These are phyloP conservation scores for Euglossa dilemma DNA, from an alignment of 1,140 invertebrate genomes.

Conservation along the genomic window DNA sequence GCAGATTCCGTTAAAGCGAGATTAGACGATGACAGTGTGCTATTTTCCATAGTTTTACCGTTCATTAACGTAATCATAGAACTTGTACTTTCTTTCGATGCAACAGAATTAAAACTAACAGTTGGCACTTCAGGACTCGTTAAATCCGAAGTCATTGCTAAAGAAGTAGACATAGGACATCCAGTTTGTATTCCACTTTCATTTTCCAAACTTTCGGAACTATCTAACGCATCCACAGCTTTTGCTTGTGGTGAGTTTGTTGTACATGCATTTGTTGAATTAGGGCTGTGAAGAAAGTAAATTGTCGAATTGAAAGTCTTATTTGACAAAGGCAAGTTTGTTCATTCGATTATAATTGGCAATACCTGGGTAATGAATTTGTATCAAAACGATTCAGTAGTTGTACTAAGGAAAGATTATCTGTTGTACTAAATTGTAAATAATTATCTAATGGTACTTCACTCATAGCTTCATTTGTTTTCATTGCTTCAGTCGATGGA, in stretches of 20 bases:
- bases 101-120: conserved; percentile 64
- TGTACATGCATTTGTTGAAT: conserved; percentile 66
- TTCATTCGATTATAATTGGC: conserved; percentile 15
- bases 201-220: conserved; percentile 56
- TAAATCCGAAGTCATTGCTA: conserved; percentile 67
- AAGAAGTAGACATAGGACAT: conserved; percentile 55
- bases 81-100: conserved; percentile 73
- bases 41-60: conserved; percentile 28
- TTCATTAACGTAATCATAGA: conserved; percentile 44
- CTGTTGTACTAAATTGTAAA: neutral
- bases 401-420: conserved; percentile 11
- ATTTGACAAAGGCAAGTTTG: neutral
- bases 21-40: conserved; percentile 12
- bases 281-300: conserved; percentile 49
- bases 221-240: conserved; percentile 47
- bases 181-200: conserved; percentile 46
- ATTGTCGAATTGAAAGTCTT: neutral
- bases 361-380: conserved; percentile 29
- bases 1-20: conserved; percentile 26
- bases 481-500: conserved; percentile 33
- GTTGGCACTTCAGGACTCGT: conserved; percentile 69
- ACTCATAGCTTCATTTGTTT: neutral
- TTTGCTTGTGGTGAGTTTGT: conserved; percentile 60
- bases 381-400: neutral
- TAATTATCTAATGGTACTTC: neutral